phyloP scores from a whole-genome alignment of 2,888 invertebrate genomes.

The Cephus rjabovi region DNA sequence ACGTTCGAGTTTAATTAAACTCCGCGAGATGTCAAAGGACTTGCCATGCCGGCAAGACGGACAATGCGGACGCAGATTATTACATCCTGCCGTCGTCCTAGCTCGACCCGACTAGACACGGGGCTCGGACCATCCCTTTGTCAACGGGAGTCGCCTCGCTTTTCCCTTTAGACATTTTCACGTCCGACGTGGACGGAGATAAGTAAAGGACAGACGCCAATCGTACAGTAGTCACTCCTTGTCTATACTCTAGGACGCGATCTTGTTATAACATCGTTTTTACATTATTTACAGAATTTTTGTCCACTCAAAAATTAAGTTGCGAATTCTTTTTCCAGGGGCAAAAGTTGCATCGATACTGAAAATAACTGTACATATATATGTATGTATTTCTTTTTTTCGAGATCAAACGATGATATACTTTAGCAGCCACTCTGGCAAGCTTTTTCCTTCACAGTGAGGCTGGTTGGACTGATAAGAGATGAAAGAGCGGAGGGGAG shows the following conservation, averaged over 20 bases:
- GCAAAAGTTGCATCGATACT: background rate
- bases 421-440: background rate
- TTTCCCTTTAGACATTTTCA: background rate
- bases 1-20: slow-evolving; percentile 65
- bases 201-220: background rate
- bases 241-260: too few species aligned
- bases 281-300: background rate
- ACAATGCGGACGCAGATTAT: slow-evolving; percentile 66
- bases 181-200: background rate
- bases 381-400: background rate
- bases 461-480: background rate
- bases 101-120: background rate
- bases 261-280: background rate
- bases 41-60: slow-evolving; percentile 61
- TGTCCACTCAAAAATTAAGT: too few species aligned
- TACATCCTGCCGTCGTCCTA: slow-evolving; percentile 44
- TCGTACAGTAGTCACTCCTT: background rate
- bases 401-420: background rate
- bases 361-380: background rate
- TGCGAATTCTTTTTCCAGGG: too few species aligned
- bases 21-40: slow-evolving; percentile 61
- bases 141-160: background rate
- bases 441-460: background rate
- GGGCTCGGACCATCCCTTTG: background rate
- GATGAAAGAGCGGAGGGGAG: background rate